Conservation (phyloP, 2,888 invertebrate species). For the Isoperla grammatica region DNA sequence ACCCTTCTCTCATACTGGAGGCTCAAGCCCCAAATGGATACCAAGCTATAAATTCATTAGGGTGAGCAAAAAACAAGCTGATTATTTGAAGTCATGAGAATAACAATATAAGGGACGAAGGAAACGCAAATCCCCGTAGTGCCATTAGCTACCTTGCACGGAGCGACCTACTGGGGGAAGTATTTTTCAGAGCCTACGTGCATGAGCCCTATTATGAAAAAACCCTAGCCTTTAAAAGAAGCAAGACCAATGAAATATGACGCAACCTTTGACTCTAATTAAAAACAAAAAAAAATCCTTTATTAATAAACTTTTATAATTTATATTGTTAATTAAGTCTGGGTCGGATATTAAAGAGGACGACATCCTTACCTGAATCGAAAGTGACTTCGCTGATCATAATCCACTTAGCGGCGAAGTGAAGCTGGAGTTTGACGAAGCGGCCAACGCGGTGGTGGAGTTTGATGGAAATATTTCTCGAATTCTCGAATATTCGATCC, state of each 20-base stretch:
- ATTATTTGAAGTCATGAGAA: slow-evolving; percentile 16
- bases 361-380: slow-evolving; percentile 59
- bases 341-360: background rate
- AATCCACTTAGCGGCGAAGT: slow-evolving; percentile 80
- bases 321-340: slow-evolving; percentile 7
- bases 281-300: slow-evolving; percentile 1
- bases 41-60: slow-evolving; percentile 22
- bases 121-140: background rate
- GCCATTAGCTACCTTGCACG: too few relatives aligned
- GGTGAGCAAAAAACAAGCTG: slow-evolving; percentile 2
- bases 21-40: slow-evolving; percentile 5
- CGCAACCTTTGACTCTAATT: slow-evolving; percentile 2
- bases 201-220: background rate
- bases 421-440: slow-evolving; percentile 70
- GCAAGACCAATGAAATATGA: slow-evolving; percentile 8
- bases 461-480: slow-evolving; percentile 75
- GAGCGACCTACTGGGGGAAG: too few relatives aligned
- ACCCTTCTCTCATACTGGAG: background rate
- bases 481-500: slow-evolving; percentile 72
- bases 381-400: slow-evolving; percentile 87
- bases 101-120: background rate
- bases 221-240: slow-evolving; percentile 2
- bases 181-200: too few relatives aligned
- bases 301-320: slow-evolving; percentile 11
- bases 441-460: slow-evolving; percentile 75